Evolutionary conservation across 2,888 invertebrate genomes (phyloP).

Genomic region (Halocaridina rubra): DNA sequence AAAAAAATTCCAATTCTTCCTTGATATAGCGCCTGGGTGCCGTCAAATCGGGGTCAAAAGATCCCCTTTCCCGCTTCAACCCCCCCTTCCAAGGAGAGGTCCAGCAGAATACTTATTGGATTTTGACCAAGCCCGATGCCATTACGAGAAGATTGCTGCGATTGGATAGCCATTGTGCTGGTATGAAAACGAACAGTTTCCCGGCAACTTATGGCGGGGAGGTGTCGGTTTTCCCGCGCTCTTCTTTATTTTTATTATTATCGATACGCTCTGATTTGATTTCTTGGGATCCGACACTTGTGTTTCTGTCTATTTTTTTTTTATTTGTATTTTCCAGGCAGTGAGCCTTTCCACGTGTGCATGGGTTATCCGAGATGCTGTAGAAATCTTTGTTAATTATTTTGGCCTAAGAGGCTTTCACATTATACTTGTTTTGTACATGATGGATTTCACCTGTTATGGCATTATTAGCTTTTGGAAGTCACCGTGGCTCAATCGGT

Average conservation of each 20-base stretch:
- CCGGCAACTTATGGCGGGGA: conserved; percentile 33
- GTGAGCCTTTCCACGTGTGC: too few relatives aligned
- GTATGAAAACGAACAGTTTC: conserved; percentile 52
- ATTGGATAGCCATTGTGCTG: conserved; percentile 49
- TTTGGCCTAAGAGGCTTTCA: too few relatives aligned
- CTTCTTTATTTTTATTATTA: conserved; percentile 21
- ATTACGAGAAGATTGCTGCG: conserved; percentile 44
- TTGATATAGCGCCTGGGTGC: conserved; percentile 10
- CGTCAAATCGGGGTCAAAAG: background rate
- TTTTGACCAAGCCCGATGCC: conserved; percentile 36
- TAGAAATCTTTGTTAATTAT: too few relatives aligned
- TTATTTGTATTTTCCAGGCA: background rate
- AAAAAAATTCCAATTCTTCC: conserved; percentile 28
- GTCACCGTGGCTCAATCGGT: too few relatives aligned
- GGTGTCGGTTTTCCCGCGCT: conserved; percentile 12
- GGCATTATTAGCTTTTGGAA: too few relatives aligned
- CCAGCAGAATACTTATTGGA: conserved; percentile 45
- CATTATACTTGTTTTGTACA: too few relatives aligned
- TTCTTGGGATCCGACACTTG: background rate
- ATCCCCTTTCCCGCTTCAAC: too few relatives aligned
- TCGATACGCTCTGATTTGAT: background rate
- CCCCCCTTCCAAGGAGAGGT: conserved; percentile 6
- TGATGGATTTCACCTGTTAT: too few relatives aligned
- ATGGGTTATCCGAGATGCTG: too few relatives aligned
- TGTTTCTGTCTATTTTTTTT: background rate